Evolutionary conservation across 2,797 vertebrate species (phyloP).

Genomic region (Gymnoscopelus microlampas): DNA sequence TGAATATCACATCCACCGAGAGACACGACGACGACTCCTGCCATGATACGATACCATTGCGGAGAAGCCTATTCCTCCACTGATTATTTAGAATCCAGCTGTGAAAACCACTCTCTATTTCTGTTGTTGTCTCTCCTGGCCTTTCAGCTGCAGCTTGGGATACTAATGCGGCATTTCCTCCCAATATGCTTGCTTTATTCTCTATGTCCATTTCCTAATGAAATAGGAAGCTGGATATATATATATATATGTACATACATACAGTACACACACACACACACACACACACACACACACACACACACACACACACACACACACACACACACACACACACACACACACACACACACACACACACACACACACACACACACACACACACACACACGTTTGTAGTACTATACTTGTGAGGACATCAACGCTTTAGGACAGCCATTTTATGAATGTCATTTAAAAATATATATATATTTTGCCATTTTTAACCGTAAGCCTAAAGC

Average conservation of each 20-base stretch:
- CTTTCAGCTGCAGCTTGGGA: slow-evolving; percentile 36
- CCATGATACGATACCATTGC: slow-evolving; percentile 33
- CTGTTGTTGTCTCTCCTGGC: slow-evolving; percentile 60
- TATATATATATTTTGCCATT: too few species aligned
- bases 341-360: too few species aligned
- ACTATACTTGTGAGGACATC: too few species aligned
- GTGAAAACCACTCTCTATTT: slow-evolving; percentile 44
- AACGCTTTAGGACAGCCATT: too few species aligned
- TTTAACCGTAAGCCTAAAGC: too few species aligned
- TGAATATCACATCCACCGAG: slow-evolving; percentile 26
- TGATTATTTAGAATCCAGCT: slow-evolving; percentile 64
- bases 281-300: too few species aligned
- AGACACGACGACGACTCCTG: slow-evolving; percentile 28
- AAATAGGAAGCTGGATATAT: slow-evolving; percentile 48
- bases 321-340: too few species aligned
- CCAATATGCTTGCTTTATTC: slow-evolving; percentile 34
- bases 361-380: too few species aligned
- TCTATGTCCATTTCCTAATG: slow-evolving; percentile 46
- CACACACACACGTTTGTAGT: too few species aligned
- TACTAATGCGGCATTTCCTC: slow-evolving; percentile 54
- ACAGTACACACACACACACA: neutral
- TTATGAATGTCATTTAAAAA: too few species aligned
- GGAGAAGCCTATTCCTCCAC: slow-evolving; percentile 39
- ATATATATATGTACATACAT: slow-evolving; percentile 7
- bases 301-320: too few species aligned